Evolutionary conservation across 2,888 invertebrate species (phyloP).

Genomic region (Cantharis flavilabris): DNA sequence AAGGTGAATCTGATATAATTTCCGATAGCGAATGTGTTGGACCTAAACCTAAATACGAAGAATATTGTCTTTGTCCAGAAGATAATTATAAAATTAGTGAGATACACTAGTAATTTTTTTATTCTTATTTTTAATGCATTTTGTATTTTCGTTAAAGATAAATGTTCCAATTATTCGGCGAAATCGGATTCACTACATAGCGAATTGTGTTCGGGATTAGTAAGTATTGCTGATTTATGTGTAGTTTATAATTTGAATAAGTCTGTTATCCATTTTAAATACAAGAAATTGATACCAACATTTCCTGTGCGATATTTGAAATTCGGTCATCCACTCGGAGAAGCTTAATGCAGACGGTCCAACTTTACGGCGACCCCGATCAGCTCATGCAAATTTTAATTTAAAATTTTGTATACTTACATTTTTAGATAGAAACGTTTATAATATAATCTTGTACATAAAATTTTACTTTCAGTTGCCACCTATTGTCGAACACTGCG

Average conservation of each 20-base stretch:
- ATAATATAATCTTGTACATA: not conserved
- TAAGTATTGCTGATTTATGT: not conserved
- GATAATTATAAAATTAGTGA: not conserved
- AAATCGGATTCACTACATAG: not conserved
- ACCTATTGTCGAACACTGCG: not conserved
- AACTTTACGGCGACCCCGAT: not conserved
- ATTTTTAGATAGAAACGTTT: not conserved
- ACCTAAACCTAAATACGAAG: constrained; percentile 46
- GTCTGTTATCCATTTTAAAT: not conserved
- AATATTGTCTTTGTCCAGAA: constrained; percentile 37
- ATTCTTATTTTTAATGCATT: not conserved
- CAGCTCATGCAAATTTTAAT: not conserved
- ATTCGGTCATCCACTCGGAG: not conserved
- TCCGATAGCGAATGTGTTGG: constrained; percentile 45
- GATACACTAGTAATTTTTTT: not conserved
- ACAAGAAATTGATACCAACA: not conserved
- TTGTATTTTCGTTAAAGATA: not conserved
- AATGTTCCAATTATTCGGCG: not conserved
- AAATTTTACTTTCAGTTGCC: not conserved
- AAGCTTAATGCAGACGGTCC: not conserved
- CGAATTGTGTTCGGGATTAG: not conserved
- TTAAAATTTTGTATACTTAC: not conserved
- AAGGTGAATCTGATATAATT: constrained; percentile 48
- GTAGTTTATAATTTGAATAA: not conserved
- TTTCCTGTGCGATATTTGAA: not conserved